These are phyloP conservation scores for Halictus rubicundus DNA, from an alignment of 1,140 invertebrate genomes.

Conservation along the genomic window DNA sequence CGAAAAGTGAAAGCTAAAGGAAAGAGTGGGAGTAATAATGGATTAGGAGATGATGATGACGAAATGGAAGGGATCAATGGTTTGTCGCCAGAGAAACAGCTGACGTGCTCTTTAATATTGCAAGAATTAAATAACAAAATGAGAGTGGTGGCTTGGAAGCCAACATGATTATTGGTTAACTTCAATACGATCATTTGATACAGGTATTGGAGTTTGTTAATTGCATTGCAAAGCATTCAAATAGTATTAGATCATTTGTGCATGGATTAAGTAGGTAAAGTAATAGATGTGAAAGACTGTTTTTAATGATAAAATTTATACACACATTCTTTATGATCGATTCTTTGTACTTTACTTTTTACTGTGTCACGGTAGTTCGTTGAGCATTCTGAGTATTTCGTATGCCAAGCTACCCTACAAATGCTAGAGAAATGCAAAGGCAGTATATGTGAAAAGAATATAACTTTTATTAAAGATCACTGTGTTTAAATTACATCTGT, in stretches of 20 bases:
- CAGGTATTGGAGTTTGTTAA: conserved; percentile 1
- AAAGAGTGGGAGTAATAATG: conserved; percentile 73
- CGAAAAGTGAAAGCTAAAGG: conserved; percentile 81
- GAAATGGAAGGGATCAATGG: conserved; percentile 81
- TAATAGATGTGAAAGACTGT: not conserved
- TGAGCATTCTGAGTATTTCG: not conserved
- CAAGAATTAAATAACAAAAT: conserved; percentile 88
- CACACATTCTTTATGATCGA: conserved; percentile 4
- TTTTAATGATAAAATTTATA: conserved; percentile 1
- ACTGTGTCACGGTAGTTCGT: not conserved
- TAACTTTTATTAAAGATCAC: conserved; percentile 47
- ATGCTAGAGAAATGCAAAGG: conserved; percentile 5
- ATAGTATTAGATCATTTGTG: conserved; percentile 19
- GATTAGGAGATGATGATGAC: conserved; percentile 81
- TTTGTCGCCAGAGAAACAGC: conserved; percentile 81
- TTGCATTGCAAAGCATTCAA: not conserved
- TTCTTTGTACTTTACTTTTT: conserved; percentile 19
- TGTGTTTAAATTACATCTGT: conserved; percentile 41
- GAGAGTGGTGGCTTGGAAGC: conserved; percentile 85
- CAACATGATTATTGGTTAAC: conserved; percentile 69
- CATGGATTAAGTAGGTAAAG: conserved; percentile 14
- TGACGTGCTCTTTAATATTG: conserved; percentile 84
- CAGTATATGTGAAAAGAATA: conserved; percentile 42
- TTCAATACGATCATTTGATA: conserved; percentile 19
- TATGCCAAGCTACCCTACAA: not conserved